Base-by-base conservation (phyloP, 2,113 vertebrate genomes). In the Bufo bufo region DNA sequence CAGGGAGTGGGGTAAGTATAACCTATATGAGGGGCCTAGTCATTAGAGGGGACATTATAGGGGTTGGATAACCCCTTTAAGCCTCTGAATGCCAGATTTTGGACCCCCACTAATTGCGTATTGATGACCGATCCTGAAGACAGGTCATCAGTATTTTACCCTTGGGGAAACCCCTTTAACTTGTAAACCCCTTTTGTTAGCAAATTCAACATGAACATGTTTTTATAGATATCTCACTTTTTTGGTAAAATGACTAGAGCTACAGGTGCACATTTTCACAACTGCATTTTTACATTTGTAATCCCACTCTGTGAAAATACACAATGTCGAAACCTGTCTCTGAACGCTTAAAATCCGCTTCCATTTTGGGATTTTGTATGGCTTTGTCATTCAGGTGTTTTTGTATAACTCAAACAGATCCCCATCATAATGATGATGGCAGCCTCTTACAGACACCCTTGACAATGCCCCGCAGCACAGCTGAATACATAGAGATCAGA, bases 361-460 rank as follows among this genome's bases (percentile, higher is more conserved):
- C 23, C 16, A 43, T 43, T 81, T 77, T 49, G 16, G 19, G 74
- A 20, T 20, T 77, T 81, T 81, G 56, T 81, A 56, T 33, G 23
- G 52, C 77, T 80, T 33, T 43, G 77, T 33, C 52, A 43, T 80
- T 80, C 77, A 33, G 77, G 54, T 43, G 52, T 58, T 80, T 79
- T 59, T 80, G 77, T 23, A 14, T 58, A 80, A 80, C 33, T 80
- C 77, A 80, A 80, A 80, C 23, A 81, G 56, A 81, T 47, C 78
- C n/a, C 11, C 78, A 59, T 58, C 54, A 81, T 81, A 81, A 81
- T 61, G 78, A 59, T 61, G n/a, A 81, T 61, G 78, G 20, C 78
- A 45, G 23, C 13, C 12, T 61, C 56, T 81, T 61, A 61, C 33
- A 59, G 56, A 81, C 16, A 81, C 78, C 78, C 78, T 43, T 45